Evolutionary conservation across 2,888 invertebrate genomes (phyloP), one percentile per base, ranked within the genome.

Genomic region (Tenthredo mesomela): DNA sequence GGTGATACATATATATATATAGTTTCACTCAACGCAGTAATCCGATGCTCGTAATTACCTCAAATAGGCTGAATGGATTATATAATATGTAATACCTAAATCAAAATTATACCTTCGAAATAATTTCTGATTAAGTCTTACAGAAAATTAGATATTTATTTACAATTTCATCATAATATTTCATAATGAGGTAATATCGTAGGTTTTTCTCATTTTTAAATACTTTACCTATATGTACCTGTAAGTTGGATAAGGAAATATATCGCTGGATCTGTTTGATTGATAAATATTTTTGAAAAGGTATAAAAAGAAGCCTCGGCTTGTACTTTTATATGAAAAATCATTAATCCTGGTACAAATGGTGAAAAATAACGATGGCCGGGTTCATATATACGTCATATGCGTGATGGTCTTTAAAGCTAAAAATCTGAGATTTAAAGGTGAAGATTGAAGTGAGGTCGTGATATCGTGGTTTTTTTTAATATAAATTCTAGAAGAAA

Each of bases 401-500:
- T n/a, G n/a, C 6, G n/a, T 54, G 54, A n/a, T n/a, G n/a, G 6
- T 54, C 4, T 50, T 54, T n/a, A 61, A 61, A 61, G 25, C 21
- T 61, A 25, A 61, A 61, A 18, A 61, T 10, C 12, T 21, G 61
- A 12, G 61, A 61, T 25, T 21, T 61, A 21, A 25, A 25, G 61
- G 61, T 61, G 12, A 10, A 25, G 25, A 25, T 61, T 61, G 25
- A 61, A 61, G 25, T 25, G 25, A 25, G 21, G 10, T 9, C 29
- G 29, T 33, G 33, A 67, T 67, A 33, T 33, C 1, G 33, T 3
- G 67, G 1, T 43, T 18, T 43, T 43, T 18, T 43, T 21, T 73
- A n/a, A 43, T 18, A 73, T 73, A 73, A 73, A 73, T 43, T 73
- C 21, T 73, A n/a, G n/a, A 43, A 43, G 21, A 73, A 43, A n/a